Conservation (phyloP, 2,113 vertebrate genomes). For the Hippocampus barbouri region DNA sequence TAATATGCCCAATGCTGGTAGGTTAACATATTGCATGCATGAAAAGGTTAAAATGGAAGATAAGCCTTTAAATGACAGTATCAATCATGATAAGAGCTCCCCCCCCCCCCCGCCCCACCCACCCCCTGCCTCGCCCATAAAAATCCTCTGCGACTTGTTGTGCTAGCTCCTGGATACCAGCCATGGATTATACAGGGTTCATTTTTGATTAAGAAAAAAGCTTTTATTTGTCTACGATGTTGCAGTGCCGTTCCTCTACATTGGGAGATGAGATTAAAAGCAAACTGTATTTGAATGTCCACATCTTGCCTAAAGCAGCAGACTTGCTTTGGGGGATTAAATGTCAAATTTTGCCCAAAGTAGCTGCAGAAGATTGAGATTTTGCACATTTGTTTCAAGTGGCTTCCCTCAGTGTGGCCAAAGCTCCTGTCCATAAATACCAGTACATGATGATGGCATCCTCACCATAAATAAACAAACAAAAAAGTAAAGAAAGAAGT, state of each 20-base stretch:
- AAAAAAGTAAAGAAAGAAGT: not conserved
- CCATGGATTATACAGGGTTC: constrained; percentile 32
- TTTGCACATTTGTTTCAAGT: not conserved
- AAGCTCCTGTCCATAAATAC: not conserved
- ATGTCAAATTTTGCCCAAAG: not conserved
- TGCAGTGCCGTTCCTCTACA: constrained; percentile 9
- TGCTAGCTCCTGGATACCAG: constrained; percentile 26
- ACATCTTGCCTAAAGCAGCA: not conserved
- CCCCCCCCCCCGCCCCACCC: fast-evolving
- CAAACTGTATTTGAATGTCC: constrained; percentile 2
- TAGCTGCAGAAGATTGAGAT: not conserved
- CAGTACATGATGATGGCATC: not conserved
- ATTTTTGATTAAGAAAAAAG: constrained; percentile 40
- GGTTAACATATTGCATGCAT: no score
- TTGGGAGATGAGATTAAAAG: not conserved
- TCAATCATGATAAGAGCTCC: constrained; percentile 7
- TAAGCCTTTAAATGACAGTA: not conserved
- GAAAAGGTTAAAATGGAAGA: not conserved
- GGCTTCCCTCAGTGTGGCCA: not conserved
- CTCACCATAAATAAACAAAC: not conserved
- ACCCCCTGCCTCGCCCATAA: not conserved
- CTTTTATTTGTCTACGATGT: constrained; percentile 25
- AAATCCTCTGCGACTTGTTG: constrained; percentile 1
- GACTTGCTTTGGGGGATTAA: not conserved
- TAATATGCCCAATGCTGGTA: no score